Base-by-base conservation (phyloP, 1,140 invertebrate genomes). In the Aphelenchoides besseyi region DNA sequence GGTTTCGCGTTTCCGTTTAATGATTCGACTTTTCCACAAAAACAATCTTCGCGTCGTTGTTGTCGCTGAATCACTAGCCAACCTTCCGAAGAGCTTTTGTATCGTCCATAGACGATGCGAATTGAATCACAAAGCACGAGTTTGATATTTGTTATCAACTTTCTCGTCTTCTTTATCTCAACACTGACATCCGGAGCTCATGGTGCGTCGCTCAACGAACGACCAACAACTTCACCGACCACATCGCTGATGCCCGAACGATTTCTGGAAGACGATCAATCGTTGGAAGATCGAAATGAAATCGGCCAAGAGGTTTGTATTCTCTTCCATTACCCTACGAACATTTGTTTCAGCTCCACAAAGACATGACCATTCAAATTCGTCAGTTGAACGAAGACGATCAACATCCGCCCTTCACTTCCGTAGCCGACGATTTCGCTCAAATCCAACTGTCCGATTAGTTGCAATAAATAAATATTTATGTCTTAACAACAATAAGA, bases 381-480 rank as follows among this genome's bases (percentile, higher is more conserved):
- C 41, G 41, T 12, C 41, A 12, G 41, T 23, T 48, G 41, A 48
- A 48, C 41, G 41, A 48, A 23, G 23, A 48, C 41, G n/a, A n/a
- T n/a, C n/a, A n/a, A n/a, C n/a, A n/a, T n/a, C 23, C 41, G 41
- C 41, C 41, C 41, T 48, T n/a, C n/a, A n/a, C 41, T 48, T 48
- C 41, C 41, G 41, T 23, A 48, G 41, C 41, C 41, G 41, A 48
- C 41, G 41, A 48, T n/a, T n/a, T n/a, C n/a, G n/a, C n/a, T n/a
- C n/a, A n/a, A n/a, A n/a, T n/a, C n/a, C n/a, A n/a, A n/a, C n/a
- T n/a, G n/a, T n/a, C n/a, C n/a, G n/a, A n/a, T 48, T 23, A 48
- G 23, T 16, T 48, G 12, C 23, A 48, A 48, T 48, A 48, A 48
- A 48, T 48, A 48, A 48, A 48, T 48, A 48, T 48, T 48, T 48